These are phyloP conservation scores for Ctenopoma kingsleyae DNA, from an alignment of 2,797 vertebrate species.

Conservation along the genomic window DNA sequence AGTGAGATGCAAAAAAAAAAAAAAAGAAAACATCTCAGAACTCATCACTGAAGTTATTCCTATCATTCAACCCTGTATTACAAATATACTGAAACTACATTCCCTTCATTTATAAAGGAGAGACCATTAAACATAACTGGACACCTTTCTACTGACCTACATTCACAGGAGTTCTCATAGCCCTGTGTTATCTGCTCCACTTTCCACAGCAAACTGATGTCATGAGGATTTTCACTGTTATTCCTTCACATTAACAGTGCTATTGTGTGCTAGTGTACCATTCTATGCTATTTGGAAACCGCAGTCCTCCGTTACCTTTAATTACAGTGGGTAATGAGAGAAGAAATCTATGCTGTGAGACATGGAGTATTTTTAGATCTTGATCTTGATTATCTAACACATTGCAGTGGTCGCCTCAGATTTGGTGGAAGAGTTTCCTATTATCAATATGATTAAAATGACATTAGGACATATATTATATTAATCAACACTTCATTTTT, in stretches of 20 bases:
- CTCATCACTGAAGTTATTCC: constrained; percentile 16
- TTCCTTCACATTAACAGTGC: constrained; percentile 76
- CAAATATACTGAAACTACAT: constrained; percentile 19
- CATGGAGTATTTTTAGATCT: constrained; percentile 83
- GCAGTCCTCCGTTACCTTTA: constrained; percentile 83
- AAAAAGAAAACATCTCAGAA: constrained; percentile 40
- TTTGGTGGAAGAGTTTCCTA: constrained; percentile 50
- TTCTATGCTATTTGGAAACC: constrained; percentile 67
- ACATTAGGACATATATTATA: constrained; percentile 17
- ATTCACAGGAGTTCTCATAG: constrained; percentile 26
- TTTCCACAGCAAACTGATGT: constrained; percentile 46
- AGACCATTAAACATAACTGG: constrained; percentile 21
- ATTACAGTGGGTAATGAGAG: constrained; percentile 85
- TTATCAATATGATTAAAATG: constrained; percentile 34
- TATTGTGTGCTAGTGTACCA: constrained; percentile 8
- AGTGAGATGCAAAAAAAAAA: constrained; percentile 41
- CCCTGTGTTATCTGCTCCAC: constrained; percentile 40
- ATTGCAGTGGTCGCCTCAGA: constrained; percentile 60
- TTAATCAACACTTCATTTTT: constrained; percentile 8
- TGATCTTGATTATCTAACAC: constrained; percentile 79
- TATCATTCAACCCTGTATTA: constrained; percentile 39
- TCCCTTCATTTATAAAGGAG: constrained; percentile 2
- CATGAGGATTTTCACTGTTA: constrained; percentile 67
- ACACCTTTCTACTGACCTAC: constrained; percentile 41
- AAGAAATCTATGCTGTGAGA: constrained; percentile 82